Base-by-base conservation (phyloP, 2,113 vertebrate species). In the Paratilapia polleni region DNA sequence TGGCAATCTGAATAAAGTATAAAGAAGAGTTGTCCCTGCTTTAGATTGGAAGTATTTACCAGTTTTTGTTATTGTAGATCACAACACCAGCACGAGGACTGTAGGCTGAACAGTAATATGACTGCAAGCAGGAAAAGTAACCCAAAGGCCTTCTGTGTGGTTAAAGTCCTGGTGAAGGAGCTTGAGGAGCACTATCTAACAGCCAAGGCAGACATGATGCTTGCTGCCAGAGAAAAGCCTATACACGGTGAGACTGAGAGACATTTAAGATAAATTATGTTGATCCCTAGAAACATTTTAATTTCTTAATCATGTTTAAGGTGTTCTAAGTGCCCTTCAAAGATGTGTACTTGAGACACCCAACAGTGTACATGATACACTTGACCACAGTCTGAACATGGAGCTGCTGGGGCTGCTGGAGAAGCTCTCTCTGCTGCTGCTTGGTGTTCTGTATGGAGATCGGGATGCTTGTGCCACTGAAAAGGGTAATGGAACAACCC, bases 321-420 rank as follows among this genome's bases (percentile, higher is more conserved):
- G 97, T 62, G 88, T 96, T 68, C 77, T 98, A 8, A 81, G 92
- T 26, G 96, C 97, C 15, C 93, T 98, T 73, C 95, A 97, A 83
- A 94, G 91, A 74, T 97, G 96, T 86, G 89, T 98, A 64, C 90
- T 97, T 14, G 96, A 97, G 64, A 89, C 95, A 8, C 93, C 96
- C 0, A 81, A 90, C 62, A 88, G 91, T 22, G 59, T 94, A 1
- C 1, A 17, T 8, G 91, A 91, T 3, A 88, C 89, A 36, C 2
- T 93, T 2, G 89, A 62, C 14, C 80, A 43, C 47, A 83, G 66
- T 74, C 91, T 96, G 91, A 87, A 58, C 38, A n/a, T 64, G 28
- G 84, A 96, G 28, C 75, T 97, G 10, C 49, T 95, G 61, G 0
- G 0, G 22, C 92, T 98, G 0, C 90, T 98, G 79, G 95, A 95